phyloP scores from a whole-genome alignment of 2,113 vertebrate species.

The Nycticryphes semicollaris region DNA sequence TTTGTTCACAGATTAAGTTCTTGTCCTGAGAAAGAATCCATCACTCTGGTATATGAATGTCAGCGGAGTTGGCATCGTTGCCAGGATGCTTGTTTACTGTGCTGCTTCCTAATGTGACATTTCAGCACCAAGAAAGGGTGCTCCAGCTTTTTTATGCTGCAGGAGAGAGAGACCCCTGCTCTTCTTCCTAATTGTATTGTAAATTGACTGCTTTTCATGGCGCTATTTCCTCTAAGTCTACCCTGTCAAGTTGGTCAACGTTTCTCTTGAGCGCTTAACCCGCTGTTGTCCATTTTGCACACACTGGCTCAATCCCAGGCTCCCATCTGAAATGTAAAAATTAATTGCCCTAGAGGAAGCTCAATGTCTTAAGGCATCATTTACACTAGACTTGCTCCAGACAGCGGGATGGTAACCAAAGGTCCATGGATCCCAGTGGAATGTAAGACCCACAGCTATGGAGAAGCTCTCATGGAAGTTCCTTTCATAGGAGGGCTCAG shows the following conservation, averaged over 20 bases:
- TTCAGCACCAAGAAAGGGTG: not conserved
- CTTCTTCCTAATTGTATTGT: not conserved
- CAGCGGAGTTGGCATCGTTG: not conserved
- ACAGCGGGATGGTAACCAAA: not conserved
- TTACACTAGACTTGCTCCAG: not conserved
- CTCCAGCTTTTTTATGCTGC: not conserved
- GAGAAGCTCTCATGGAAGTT: not conserved
- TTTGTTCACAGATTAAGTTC: slow-evolving; percentile 17
- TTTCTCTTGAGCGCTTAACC: not conserved
- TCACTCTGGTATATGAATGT: not conserved
- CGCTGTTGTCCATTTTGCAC: not conserved
- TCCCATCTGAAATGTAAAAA: not conserved
- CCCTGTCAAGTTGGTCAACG: not conserved
- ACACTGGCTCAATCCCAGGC: not conserved
- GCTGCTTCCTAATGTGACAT: not conserved
- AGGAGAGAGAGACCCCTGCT: not conserved
- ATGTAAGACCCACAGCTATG: not conserved
- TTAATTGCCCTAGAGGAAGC: not conserved
- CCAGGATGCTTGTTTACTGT: not conserved
- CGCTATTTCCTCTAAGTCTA: not conserved
- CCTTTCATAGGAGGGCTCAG: not conserved
- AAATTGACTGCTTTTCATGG: not conserved
- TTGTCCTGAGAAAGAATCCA: slow-evolving; percentile 2
- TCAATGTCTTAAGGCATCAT: not conserved
- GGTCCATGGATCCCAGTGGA: not conserved